Conservation (phyloP, 2,888 invertebrate genomes). For the Oegoconia quadripuncta region DNA sequence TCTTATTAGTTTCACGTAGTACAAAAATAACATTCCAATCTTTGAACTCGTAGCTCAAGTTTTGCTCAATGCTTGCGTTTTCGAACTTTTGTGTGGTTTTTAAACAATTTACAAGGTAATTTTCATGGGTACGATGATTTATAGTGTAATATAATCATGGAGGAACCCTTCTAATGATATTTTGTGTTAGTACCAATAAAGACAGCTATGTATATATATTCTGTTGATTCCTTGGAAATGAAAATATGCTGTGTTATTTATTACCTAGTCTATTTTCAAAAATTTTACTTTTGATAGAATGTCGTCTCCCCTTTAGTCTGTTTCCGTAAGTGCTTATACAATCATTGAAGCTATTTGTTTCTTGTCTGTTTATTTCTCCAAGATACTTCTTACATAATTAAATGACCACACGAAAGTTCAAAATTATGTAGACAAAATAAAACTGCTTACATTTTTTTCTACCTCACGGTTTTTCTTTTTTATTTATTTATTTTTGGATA, state of each 20-base stretch:
- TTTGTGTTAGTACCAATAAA: no score
- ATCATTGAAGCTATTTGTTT: no score
- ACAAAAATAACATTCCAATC: slow-evolving; percentile 27
- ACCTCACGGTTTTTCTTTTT: background rate
- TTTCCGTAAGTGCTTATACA: no score
- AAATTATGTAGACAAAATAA: slow-evolving; percentile 23
- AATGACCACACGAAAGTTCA: background rate
- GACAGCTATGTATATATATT: no score
- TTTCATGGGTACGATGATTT: no score
- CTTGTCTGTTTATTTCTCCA: background rate
- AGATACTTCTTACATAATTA: background rate
- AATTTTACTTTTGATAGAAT: no score
- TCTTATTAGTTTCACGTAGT: background rate
- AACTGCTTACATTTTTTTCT: slow-evolving; percentile 32
- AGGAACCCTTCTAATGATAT: no score
- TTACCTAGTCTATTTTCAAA: no score
- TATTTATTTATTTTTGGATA: background rate
- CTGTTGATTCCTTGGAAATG: no score
- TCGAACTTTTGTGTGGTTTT: background rate
- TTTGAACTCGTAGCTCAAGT: background rate
- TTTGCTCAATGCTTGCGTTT: slow-evolving; percentile 3
- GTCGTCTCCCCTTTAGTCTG: no score
- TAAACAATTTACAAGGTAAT: background rate
- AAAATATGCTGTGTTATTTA: no score
- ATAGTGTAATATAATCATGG: no score